Base-by-base conservation (phyloP, 1,140 invertebrate species). In the Hypsibius dujardini region DNA sequence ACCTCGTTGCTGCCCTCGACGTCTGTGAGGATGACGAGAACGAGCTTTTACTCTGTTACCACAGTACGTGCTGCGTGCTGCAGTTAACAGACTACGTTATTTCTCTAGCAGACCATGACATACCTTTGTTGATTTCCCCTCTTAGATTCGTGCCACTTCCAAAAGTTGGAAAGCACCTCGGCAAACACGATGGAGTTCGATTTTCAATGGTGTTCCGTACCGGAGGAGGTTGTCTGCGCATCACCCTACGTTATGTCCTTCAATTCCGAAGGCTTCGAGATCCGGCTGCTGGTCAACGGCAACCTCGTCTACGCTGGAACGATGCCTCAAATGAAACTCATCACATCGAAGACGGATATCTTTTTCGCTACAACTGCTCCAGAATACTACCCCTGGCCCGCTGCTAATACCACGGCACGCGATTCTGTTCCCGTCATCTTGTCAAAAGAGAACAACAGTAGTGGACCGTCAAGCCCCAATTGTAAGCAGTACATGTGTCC, bases 201-300 rank as follows among this genome's bases (percentile, higher is more conserved):
- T 77, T 90, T 92, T 77, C 87, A 88, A 75, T 92, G 89, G 89
- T 90, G 90, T 77, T 88, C 87, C 7, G 87, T 90, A 47, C 89
- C 89, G 47, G 84, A 85, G 73, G 84, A 86, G 74, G 87, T 90
- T 76, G 87, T 90, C 40, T 90, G 88, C 81, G 88, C 88, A 72
- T 92, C 91, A 76, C 89, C 90, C 0, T 92, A 91, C 77, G 87
- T 92, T 62, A 86, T 91, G 78, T 89, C 88, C 28, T 90, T 92
- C 78, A 90, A 88, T 1, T 84, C 85, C 72, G 88, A 90, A 77
- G 86, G 87, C 7, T 86, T 92, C 80, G 90, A 92, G 80, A 91
- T 91, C 74, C 84, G 90, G 46, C 80, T 92, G 47, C 87, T 90
- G 46, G 89, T 91, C 46, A 92, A 92, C 79, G 90, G 90, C 1